Conservation (phyloP, 2,797 vertebrate species). For the Liparis tanakae region DNA sequence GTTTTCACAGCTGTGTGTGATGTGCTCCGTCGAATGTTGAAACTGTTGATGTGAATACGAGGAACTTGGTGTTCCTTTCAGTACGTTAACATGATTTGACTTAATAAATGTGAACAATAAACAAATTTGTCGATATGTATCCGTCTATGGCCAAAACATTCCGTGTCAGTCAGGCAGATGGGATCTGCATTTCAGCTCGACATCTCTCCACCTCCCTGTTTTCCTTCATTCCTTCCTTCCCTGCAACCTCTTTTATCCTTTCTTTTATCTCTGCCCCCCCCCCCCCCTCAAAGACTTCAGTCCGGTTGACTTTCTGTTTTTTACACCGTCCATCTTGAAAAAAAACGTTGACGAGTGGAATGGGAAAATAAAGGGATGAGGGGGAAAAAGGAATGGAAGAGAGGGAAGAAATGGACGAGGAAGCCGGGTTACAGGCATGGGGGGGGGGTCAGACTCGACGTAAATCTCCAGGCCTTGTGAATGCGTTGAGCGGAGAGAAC, state of each 20-base stretch:
- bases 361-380: neutral
- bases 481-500: constrained; percentile 58
- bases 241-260: constrained; percentile 78
- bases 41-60: constrained; percentile 40
- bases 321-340: neutral
- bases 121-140: neutral
- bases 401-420: constrained; percentile 10
- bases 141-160: constrained; percentile 83
- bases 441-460: constrained; percentile 64
- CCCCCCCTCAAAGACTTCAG: constrained; percentile 8
- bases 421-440: constrained; percentile 55
- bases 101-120: neutral
- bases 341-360: neutral
- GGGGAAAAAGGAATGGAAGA: neutral
- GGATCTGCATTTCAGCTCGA: constrained; percentile 87
- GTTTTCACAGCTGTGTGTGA: constrained; percentile 76
- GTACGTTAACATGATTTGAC: constrained; percentile 5
- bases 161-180: constrained; percentile 86
- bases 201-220: constrained; percentile 79
- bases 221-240: constrained; percentile 66
- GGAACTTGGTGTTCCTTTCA: neutral
- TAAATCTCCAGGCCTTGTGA: constrained; percentile 67
- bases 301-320: constrained; percentile 16
- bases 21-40: constrained; percentile 38
- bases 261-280: constrained; percentile 72